phyloP scores from a whole-genome alignment of 2,797 vertebrate genomes.

The Squalus acanthias region DNA sequence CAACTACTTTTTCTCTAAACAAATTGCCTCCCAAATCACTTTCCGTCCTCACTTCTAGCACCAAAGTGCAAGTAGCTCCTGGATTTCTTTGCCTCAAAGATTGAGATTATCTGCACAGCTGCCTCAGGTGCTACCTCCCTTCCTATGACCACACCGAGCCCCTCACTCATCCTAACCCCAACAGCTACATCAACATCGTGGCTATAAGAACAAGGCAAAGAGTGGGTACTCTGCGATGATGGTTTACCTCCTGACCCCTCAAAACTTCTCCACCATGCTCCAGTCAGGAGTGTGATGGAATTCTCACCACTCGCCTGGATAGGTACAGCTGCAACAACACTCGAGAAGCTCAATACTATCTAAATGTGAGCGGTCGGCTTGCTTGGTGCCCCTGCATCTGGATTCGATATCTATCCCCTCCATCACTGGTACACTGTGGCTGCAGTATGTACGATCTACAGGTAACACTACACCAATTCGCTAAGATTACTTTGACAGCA shows the following conservation, averaged over 20 bases:
- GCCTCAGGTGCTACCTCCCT: too few species aligned
- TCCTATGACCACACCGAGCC: too few species aligned
- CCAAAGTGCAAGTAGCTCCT: too few species aligned
- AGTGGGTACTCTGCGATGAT: neutral
- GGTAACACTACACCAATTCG: neutral
- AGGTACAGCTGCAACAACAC: neutral
- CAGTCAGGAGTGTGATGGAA: neutral
- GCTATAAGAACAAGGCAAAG: neutral
- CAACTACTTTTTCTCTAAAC: too few species aligned
- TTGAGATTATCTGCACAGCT: too few species aligned
- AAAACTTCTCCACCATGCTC: neutral
- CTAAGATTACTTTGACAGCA: neutral
- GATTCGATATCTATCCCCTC: neutral
- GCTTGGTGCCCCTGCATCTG: neutral
- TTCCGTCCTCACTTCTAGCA: too few species aligned
- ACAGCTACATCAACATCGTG: neutral
- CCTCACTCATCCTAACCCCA: neutral
- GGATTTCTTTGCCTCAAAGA: too few species aligned
- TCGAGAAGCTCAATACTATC: too few species aligned
- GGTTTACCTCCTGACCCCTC: neutral
- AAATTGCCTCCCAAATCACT: too few species aligned
- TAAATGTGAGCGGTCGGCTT: neutral
- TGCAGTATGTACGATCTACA: neutral
- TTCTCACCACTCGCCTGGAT: neutral
- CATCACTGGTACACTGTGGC: neutral